Conservation (phyloP, 2,113 vertebrate species). For the Xiphophorus couchianus region DNA sequence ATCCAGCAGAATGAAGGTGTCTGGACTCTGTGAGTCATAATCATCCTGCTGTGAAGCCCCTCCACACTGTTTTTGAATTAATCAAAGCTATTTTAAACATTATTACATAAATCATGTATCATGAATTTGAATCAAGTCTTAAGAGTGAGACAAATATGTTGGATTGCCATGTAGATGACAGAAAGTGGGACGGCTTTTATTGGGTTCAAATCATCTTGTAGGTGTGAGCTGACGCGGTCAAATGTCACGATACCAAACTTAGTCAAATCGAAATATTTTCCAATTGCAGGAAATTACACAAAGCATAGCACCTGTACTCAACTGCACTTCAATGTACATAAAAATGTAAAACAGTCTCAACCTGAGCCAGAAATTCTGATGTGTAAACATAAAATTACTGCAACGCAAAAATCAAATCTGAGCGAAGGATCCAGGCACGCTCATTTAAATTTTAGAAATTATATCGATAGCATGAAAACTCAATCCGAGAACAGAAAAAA, state of each 20-base stretch:
- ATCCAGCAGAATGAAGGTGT: not conserved
- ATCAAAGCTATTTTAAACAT: not conserved
- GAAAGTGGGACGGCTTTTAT: not conserved
- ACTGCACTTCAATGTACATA: not conserved
- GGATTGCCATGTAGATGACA: not conserved
- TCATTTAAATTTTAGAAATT: not conserved
- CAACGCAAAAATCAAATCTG: not conserved
- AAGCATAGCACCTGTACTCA: not conserved
- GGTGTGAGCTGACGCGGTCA: not conserved
- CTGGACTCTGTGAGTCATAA: conserved; percentile 50
- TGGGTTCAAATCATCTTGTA: not conserved
- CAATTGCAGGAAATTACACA: not conserved
- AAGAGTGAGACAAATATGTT: not conserved
- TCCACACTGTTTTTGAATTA: not conserved
- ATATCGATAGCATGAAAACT: too few species aligned
- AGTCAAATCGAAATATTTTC: conserved; percentile 38
- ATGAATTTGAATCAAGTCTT: not conserved
- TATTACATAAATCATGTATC: not conserved
- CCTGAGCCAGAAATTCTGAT: too few species aligned
- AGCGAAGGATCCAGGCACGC: not conserved
- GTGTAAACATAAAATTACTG: too few species aligned
- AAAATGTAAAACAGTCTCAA: too few species aligned
- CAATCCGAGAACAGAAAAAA: too few species aligned
- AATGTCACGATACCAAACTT: not conserved
- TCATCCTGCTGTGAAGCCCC: not conserved